Percentiles rank a stretch among this genome's conserved stretches.
Conservation (phyloP, 2,888 invertebrate species). For the Cosmorhoe ocellata region DNA sequence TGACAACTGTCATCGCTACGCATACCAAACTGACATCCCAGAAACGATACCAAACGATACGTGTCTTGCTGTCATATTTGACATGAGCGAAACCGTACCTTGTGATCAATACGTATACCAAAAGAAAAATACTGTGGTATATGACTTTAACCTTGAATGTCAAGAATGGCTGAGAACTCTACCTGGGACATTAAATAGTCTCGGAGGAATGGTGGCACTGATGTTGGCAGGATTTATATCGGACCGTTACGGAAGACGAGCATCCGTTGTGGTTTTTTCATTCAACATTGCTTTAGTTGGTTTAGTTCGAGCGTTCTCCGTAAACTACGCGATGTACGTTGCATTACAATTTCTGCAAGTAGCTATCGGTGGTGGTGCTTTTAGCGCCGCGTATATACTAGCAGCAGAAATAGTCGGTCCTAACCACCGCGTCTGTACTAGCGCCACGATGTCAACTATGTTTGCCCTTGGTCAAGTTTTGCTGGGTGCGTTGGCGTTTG, state of each 20-base stretch:
- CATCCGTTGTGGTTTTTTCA: slow-evolving; percentile 66
- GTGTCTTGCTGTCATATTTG: slow-evolving; percentile 59
- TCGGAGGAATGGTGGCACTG: slow-evolving; percentile 87
- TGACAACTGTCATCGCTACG: slow-evolving; percentile 63
- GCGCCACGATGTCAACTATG: slow-evolving; percentile 86
- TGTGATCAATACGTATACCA: slow-evolving; percentile 66
- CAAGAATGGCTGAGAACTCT: slow-evolving; percentile 87
- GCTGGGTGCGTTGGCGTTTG: slow-evolving; percentile 86
- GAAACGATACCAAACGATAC: slow-evolving; percentile 34
- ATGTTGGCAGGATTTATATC: slow-evolving; percentile 87
- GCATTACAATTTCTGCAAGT: slow-evolving; percentile 66
- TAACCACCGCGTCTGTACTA: slow-evolving; percentile 86
- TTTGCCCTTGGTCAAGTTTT: slow-evolving; percentile 88
- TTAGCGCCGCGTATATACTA: slow-evolving; percentile 74
- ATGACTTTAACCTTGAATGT: slow-evolving; percentile 70
- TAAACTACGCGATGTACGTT: slow-evolving; percentile 70
- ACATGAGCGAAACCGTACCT: slow-evolving; percentile 49
- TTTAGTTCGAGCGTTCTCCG: slow-evolving; percentile 65
- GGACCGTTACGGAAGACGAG: slow-evolving; percentile 79
- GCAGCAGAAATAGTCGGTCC: slow-evolving; percentile 90
- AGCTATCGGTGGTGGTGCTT: slow-evolving; percentile 70
- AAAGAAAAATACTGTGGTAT: slow-evolving; percentile 66
- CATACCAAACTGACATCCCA: slow-evolving; percentile 39
- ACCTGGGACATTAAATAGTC: slow-evolving; percentile 88
- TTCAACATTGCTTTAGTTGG: slow-evolving; percentile 67